Conservation (phyloP, 2,797 vertebrate genomes). For the Coluber constrictor region DNA sequence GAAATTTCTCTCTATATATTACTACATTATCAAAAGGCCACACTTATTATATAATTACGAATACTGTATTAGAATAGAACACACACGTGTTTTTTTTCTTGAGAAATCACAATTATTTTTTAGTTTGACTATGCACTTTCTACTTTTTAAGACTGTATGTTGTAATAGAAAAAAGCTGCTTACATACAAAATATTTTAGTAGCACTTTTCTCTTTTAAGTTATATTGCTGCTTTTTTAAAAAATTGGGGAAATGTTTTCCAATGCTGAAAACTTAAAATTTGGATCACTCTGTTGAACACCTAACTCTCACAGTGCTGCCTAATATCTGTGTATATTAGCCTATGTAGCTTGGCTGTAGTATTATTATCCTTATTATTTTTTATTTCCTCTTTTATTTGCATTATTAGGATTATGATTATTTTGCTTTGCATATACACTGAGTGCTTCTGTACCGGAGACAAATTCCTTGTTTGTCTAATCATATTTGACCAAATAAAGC, state of each 20-base stretch:
- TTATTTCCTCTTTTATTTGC: no score
- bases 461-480: not conserved
- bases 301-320: no score
- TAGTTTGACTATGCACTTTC: not conserved
- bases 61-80: not conserved
- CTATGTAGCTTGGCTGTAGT: no score
- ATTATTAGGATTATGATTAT: no score
- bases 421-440: not conserved
- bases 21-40: not conserved
- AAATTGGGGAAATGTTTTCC: not conserved
- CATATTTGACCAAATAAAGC: not conserved
- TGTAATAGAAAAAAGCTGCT: not conserved
- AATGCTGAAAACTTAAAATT: not conserved
- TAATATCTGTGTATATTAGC: no score
- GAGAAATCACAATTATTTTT: not conserved
- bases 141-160: conserved; percentile 12
- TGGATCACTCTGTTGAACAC: no score
- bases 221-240: not conserved
- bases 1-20: not conserved
- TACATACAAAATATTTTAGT: not conserved
- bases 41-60: not conserved
- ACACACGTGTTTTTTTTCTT: not conserved
- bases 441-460: not conserved
- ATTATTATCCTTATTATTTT: no score
- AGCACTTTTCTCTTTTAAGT: not conserved